Evolutionary conservation across 1,140 invertebrate species (phyloP).

Genomic region (Mya arenaria): DNA sequence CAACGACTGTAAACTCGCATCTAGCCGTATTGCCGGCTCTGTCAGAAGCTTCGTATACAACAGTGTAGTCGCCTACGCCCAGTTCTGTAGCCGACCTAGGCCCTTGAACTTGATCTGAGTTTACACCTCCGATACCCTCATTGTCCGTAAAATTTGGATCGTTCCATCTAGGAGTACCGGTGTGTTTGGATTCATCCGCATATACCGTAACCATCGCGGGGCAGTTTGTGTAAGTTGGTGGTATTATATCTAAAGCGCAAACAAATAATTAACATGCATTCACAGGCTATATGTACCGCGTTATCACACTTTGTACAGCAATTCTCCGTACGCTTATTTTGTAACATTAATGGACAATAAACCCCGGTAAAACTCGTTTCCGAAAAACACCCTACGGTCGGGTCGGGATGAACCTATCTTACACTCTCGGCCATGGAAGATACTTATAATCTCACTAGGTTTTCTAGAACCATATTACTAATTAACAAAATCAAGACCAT

Average conservation of each 20-base stretch:
- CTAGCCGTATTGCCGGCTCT: background rate
- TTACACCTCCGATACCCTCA: background rate
- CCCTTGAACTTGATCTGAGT: background rate
- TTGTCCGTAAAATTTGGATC: background rate
- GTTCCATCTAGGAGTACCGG: slow-evolving; percentile 4
- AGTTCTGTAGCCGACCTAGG: background rate
- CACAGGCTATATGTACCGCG: too few relatives aligned
- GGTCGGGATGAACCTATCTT: too few relatives aligned
- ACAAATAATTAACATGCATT: too few relatives aligned
- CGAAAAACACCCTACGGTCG: too few relatives aligned
- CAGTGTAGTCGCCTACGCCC: slow-evolving; percentile 1
- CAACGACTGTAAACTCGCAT: background rate
- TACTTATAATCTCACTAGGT: too few relatives aligned
- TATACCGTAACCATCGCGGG: background rate
- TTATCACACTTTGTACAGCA: too few relatives aligned
- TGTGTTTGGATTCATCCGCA: background rate
- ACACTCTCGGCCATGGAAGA: too few relatives aligned
- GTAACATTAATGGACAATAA: too few relatives aligned
- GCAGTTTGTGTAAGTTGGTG: slow-evolving; percentile 8
- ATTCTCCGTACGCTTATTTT: too few relatives aligned
- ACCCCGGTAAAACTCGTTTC: too few relatives aligned
- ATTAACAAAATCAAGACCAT: too few relatives aligned
- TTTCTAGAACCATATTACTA: too few relatives aligned
- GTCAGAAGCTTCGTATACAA: background rate
- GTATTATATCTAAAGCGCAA: background rate